Percentiles rank a stretch among this genome's conserved stretches.
phyloP scores from a whole-genome alignment of 53 echinoderm and acorn worm genomes.

The Echinometra lucunter region DNA sequence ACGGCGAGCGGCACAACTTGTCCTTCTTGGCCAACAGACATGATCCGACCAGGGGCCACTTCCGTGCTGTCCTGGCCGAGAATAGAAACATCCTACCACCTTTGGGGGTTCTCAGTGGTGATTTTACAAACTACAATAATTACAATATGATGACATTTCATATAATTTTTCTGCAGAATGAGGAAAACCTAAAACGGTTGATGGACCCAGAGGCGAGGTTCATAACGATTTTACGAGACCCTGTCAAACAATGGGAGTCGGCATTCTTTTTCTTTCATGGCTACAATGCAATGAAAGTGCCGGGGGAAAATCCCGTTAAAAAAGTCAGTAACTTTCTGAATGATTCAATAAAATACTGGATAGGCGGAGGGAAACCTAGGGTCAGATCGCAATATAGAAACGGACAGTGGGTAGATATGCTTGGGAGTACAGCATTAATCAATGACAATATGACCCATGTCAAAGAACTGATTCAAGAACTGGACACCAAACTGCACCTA shows the following conservation, averaged over 20 bases:
- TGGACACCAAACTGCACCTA: constrained; percentile 48
- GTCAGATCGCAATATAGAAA: not conserved
- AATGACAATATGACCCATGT: constrained; percentile 45
- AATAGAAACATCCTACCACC: constrained; percentile 1
- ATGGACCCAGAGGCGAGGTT: not conserved
- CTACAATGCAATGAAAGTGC: not conserved
- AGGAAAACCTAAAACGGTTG: not conserved
- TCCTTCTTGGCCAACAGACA: not conserved
- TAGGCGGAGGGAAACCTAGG: not conserved
- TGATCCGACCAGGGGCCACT: not conserved
- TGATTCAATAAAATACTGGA: not conserved
- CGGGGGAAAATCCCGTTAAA: not conserved
- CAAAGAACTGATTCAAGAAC: not conserved
- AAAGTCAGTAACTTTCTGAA: not conserved
- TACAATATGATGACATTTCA: constrained; percentile 36
- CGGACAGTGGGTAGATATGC: constrained; percentile 34
- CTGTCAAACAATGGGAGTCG: constrained; percentile 38
- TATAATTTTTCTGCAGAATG: not conserved
- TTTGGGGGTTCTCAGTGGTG: not conserved
- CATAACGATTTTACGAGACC: constrained; percentile 35
- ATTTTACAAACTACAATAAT: constrained; percentile 15
- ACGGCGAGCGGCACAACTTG: constrained; percentile 28
- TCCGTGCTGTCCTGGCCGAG: not conserved
- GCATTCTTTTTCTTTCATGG: constrained; percentile 44
- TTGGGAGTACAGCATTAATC: not conserved